Percentiles rank a stretch among this genome's conserved stretches.
These are phyloP conservation scores for Hyperoplus lanceolatus DNA, from an alignment of 2,797 vertebrate genomes.

Conservation along the genomic window DNA sequence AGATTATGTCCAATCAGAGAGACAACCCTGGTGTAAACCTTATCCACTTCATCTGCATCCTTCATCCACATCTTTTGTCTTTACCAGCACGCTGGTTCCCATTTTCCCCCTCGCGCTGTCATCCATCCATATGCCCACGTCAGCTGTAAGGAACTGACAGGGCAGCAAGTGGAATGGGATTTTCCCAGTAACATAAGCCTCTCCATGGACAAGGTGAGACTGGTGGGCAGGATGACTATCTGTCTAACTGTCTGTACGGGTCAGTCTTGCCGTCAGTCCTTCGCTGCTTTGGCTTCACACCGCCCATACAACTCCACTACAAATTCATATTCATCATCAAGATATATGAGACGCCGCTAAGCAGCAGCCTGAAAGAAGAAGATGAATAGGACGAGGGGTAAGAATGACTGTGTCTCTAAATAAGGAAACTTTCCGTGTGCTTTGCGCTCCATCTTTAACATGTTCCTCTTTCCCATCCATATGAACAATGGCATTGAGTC, in stretches of 20 bases:
- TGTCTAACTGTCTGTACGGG: constrained; percentile 73
- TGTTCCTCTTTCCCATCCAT: constrained; percentile 59
- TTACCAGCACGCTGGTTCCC: constrained; percentile 51
- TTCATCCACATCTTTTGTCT: constrained; percentile 51
- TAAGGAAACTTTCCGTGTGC: constrained; percentile 62
- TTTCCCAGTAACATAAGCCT: constrained; percentile 82
- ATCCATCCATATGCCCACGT: constrained; percentile 51
- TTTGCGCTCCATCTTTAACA: constrained; percentile 51
- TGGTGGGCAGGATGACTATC: constrained; percentile 73
- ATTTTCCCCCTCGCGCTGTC: constrained; percentile 63
- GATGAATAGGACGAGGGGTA: constrained; percentile 59
- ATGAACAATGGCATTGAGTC: constrained; percentile 68
- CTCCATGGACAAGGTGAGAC: constrained; percentile 76
- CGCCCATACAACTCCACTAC: constrained; percentile 17
- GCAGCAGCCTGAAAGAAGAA: constrained; percentile 41
- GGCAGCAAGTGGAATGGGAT: constrained; percentile 63
- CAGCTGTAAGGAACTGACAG: constrained; percentile 70
- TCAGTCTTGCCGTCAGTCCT: constrained; percentile 69
- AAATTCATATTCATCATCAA: constrained; percentile 55
- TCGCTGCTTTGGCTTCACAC: constrained; percentile 51
- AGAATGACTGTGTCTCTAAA: constrained; percentile 50
- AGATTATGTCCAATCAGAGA: constrained; percentile 37
- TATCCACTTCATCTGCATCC: constrained; percentile 14
- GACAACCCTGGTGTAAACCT: constrained; percentile 19
- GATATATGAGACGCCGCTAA: constrained; percentile 57